Conservation (phyloP, 2,113 vertebrate genomes). For the Podiceps cristatus region DNA sequence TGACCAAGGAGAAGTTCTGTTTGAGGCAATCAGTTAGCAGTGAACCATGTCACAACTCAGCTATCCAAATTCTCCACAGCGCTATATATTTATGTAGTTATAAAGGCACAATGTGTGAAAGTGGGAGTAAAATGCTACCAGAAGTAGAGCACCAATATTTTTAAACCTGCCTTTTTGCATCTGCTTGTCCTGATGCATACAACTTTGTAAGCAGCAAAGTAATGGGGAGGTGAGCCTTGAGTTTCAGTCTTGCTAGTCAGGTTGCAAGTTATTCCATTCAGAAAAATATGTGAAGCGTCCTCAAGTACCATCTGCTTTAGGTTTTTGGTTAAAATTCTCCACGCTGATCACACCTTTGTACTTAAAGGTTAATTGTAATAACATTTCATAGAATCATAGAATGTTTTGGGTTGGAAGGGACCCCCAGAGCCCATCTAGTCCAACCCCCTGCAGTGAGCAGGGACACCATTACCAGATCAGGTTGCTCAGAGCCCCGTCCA, state of each 20-base stretch:
- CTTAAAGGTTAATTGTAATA: neutral
- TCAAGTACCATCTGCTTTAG: neutral
- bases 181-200: neutral
- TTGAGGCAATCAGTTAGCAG: neutral
- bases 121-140: neutral
- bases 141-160: neutral
- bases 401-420: no score
- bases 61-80: neutral
- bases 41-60: neutral
- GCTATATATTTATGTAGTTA: neutral
- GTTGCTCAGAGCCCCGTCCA: no score
- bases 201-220: neutral
- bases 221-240: neutral
- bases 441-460: no score
- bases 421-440: no score
- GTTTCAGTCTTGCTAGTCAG: conserved; percentile 11
- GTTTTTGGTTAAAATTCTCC: neutral
- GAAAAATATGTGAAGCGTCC: rapidly evolving
- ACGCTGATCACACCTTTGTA: neutral
- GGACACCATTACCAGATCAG: no score
- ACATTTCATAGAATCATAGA: no score
- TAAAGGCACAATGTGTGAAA: neutral
- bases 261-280: neutral
- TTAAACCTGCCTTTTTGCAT: neutral
- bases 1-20: neutral